A percentile compares a stretch with the other conserved stretches of the same genome.
These are phyloP conservation scores for Stictonetta naevosa DNA, from an alignment of 2,113 vertebrate species.

Conservation along the genomic window DNA sequence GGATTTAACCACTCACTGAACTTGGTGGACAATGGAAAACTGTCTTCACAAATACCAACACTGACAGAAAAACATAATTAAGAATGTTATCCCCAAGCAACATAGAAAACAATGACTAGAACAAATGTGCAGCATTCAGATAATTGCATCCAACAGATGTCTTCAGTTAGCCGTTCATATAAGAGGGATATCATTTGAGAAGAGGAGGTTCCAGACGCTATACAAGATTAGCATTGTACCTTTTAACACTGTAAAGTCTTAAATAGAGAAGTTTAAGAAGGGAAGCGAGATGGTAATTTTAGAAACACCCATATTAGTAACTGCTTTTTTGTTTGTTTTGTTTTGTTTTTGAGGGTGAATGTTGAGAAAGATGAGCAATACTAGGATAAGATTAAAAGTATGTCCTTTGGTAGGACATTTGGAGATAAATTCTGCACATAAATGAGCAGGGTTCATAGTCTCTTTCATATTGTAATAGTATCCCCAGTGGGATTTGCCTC, in stretches of 20 bases:
- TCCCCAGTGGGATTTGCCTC: conserved; percentile 27
- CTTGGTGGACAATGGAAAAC: not conserved
- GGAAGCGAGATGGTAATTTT: not conserved
- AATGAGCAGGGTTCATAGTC: not conserved
- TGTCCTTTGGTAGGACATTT: not conserved
- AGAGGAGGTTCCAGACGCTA: not conserved
- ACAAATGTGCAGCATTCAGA: not conserved
- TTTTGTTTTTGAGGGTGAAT: not conserved
- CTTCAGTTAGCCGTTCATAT: not conserved
- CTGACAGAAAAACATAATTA: not conserved
- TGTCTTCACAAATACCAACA: not conserved
- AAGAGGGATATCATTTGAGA: not conserved
- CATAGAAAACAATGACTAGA: not conserved
- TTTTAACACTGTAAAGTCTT: not conserved
- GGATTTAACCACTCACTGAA: not conserved
- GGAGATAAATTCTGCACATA: not conserved
- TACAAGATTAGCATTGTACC: not conserved
- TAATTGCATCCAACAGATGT: conserved; percentile 20
- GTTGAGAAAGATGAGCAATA: not conserved
- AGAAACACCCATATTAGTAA: not conserved
- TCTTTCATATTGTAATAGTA: conserved; percentile 44
- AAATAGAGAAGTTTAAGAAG: not conserved
- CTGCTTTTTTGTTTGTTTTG: not conserved
- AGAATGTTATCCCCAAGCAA: not conserved
- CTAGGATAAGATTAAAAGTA: not conserved